Evolutionary conservation across 2,888 invertebrate genomes (phyloP).

Genomic region (Hololepta plana): DNA sequence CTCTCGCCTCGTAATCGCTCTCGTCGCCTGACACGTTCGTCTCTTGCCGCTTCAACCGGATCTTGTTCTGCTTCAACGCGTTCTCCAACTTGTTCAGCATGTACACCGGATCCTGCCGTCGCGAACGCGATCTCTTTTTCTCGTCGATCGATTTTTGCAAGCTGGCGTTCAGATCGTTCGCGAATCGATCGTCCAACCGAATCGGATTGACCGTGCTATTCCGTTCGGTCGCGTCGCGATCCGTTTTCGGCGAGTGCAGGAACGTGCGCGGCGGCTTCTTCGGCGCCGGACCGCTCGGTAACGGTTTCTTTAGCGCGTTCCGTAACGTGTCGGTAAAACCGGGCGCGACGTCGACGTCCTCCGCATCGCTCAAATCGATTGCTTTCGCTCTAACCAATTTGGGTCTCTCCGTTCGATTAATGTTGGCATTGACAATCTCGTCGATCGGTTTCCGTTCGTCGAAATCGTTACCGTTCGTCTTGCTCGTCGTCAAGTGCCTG

Average conservation of each 20-base stretch:
- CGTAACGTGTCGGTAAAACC: constrained; percentile 49
- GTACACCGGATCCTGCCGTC: constrained; percentile 33
- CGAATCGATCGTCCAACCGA: constrained; percentile 10
- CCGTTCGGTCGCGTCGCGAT: constrained; percentile 6
- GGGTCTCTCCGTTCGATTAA: too few relatives aligned
- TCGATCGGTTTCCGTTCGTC: too few relatives aligned
- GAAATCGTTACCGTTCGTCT: too few relatives aligned
- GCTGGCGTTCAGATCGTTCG: constrained; percentile 12
- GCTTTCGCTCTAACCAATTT: too few relatives aligned
- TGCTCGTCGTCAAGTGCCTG: too few relatives aligned
- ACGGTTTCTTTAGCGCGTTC: constrained; percentile 44
- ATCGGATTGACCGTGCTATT: constrained; percentile 4
- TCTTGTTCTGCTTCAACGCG: constrained; percentile 33
- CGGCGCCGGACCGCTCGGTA: constrained; percentile 54
- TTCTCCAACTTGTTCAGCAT: constrained; percentile 47
- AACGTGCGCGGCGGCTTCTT: constrained; percentile 58
- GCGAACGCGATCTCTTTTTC: constrained; percentile 5
- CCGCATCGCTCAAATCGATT: too few relatives aligned
- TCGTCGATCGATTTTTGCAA: constrained; percentile 10
- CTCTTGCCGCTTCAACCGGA: constrained; percentile 14
- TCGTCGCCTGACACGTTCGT: constrained; percentile 19
- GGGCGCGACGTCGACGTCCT: too few relatives aligned
- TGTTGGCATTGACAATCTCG: too few relatives aligned
- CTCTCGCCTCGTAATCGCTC: constrained; percentile 19
- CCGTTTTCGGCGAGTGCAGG: constrained; percentile 19